Evolutionary conservation across 2,113 vertebrate genomes (phyloP).

Genomic region (Rhineura floridana): DNA sequence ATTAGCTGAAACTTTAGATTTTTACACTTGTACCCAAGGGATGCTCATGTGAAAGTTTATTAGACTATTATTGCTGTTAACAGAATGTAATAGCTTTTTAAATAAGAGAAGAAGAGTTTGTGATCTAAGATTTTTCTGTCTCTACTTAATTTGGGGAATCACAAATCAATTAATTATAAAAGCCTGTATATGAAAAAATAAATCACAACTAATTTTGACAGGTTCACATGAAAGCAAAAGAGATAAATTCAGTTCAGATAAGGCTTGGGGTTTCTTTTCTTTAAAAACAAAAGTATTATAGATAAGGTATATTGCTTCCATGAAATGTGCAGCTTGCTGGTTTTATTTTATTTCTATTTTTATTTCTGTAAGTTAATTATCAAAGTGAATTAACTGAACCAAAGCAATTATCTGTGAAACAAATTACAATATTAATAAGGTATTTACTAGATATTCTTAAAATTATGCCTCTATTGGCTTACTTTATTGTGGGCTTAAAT

Average conservation of each 20-base stretch:
- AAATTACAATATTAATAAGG: constrained; percentile 35
- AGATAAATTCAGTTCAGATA: constrained; percentile 29
- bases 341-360: constrained; percentile 33
- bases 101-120: not conserved
- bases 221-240: not conserved
- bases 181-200: constrained; percentile 40
- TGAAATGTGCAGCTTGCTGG: not conserved
- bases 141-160: not conserved
- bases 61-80: accelerated
- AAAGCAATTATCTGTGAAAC: constrained; percentile 31
- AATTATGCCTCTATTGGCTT: constrained; percentile 39
- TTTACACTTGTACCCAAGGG: not conserved
- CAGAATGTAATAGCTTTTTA: accelerated
- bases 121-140: not conserved
- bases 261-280: not conserved
- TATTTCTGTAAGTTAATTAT: constrained; percentile 6
- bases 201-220: constrained; percentile 33
- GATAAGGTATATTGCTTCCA: not conserved
- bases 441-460: constrained; percentile 34
- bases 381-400: constrained; percentile 33
- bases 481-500: not conserved
- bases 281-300: constrained; percentile 26
- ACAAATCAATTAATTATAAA: constrained; percentile 5
- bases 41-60: accelerated
- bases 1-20: not conserved